Evolutionary conservation across 2,888 invertebrate genomes (phyloP), one percentile per base, ranked within the genome.

Genomic region (Chrysolina oricalcia): DNA sequence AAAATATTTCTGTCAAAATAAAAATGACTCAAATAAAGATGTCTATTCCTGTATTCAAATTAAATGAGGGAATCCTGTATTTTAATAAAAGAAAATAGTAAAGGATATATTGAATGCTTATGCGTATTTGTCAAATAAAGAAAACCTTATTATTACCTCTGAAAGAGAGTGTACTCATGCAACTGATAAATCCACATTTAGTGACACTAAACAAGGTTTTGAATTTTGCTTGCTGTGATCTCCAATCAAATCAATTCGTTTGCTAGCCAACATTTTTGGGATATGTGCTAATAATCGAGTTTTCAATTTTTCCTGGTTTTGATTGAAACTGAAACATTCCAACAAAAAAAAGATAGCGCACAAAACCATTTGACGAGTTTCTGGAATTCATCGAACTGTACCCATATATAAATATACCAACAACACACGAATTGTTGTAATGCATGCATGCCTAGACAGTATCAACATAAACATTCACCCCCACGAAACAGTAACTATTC

Each of bases 281-380:
- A n/a, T n/a, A n/a, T n/a, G n/a, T n/a, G 8, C 35, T 35, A 35
- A 35, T 35, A 35, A 35, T 35, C 35, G 35, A 35, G 35, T 35
- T 35, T 35, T 35, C 46, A 46, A 23, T 56, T 56, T 59, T 59
- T 59, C 59, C 59, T 59, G 59, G 27, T 59, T 59, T 59, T 35
- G 35, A 59, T 59, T 27, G 23, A 15, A 23, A n/a, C n/a, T 27
- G 59, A 59, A 59, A 59, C 59, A 59, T 27, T 59, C 8, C 59
- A 59, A 59, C 59, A 35, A 59, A 35, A 23, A 59, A 27, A 35
- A 15, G 2, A 15, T n/a, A n/a, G n/a, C 19, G 50, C 50, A 35
- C 59, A 59, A 59, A 59, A 23, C 13, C 13, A 11, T 5, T 10
- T 21, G 5, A 27, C 59, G 59, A 0, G 35, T 59, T 23, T n/a